Evolutionary conservation across 2,888 invertebrate species (phyloP).

Genomic region (Trichogramma evanescens): DNA sequence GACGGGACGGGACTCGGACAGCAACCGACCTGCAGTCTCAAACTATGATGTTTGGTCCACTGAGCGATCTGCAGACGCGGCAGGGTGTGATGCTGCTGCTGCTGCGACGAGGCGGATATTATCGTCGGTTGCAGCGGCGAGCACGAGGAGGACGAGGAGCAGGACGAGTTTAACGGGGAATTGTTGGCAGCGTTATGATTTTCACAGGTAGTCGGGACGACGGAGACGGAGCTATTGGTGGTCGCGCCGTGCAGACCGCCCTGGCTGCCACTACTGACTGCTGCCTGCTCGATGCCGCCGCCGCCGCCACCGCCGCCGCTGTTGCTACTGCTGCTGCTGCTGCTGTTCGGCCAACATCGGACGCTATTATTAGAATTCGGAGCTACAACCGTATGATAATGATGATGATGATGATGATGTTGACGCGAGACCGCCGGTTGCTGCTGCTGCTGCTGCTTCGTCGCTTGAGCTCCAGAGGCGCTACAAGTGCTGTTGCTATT

Average conservation of each 20-base stretch:
- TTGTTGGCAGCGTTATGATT: too few relatives aligned
- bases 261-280: conserved; percentile 10
- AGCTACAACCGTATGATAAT: conserved; percentile 13
- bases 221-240: conserved; percentile 9
- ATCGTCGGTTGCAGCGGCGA: too few relatives aligned
- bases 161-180: too few relatives aligned
- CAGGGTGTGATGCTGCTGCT: too few relatives aligned
- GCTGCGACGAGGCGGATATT: too few relatives aligned
- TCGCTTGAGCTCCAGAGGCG: neutral
- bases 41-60: too few relatives aligned
- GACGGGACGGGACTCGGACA: too few relatives aligned
- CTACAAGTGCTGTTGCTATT: conserved; percentile 13
- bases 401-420: neutral
- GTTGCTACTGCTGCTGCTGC: neutral
- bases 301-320: too few relatives aligned
- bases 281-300: conserved; percentile 6
- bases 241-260: neutral
- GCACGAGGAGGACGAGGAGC: too few relatives aligned
- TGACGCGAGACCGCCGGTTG: neutral
- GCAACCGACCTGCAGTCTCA: too few relatives aligned
- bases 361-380: conserved; percentile 41
- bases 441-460: conserved; percentile 16
- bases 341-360: conserved; percentile 38
- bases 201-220: conserved; percentile 4
- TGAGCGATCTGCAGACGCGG: too few relatives aligned